Conservation (phyloP, 2,888 invertebrate species). For the Stenodera caucasica region DNA sequence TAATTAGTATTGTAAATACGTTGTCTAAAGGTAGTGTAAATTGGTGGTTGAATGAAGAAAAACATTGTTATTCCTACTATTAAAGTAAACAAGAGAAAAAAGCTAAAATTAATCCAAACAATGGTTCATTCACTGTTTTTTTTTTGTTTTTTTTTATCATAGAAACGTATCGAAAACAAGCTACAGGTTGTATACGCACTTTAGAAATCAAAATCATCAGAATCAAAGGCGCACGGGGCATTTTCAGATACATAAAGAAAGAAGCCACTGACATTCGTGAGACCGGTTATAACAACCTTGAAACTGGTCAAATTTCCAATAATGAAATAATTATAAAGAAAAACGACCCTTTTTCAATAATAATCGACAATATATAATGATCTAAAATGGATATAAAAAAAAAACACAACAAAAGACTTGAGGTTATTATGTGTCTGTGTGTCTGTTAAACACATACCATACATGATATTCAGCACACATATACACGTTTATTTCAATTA, state of each 20-base stretch:
- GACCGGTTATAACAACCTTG: constrained; percentile 34
- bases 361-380: too few relatives aligned
- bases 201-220: not conserved
- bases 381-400: too few relatives aligned
- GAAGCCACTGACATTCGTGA: constrained; percentile 27
- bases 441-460: not conserved
- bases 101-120: too few relatives aligned
- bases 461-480: not conserved
- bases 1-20: too few relatives aligned
- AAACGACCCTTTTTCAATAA: too few relatives aligned
- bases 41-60: too few relatives aligned
- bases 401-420: too few relatives aligned
- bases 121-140: not conserved
- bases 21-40: too few relatives aligned
- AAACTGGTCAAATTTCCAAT: constrained; percentile 14
- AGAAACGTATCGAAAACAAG: not conserved
- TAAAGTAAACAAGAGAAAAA: too few relatives aligned
- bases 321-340: not conserved
- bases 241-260: not conserved
- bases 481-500: not conserved
- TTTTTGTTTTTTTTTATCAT: not conserved
- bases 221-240: not conserved
- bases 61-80: too few relatives aligned
- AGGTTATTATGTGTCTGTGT: too few relatives aligned
- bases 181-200: not conserved